These are phyloP conservation scores for Scopus umbretta DNA, from an alignment of 2,113 vertebrate species.

Conservation along the genomic window DNA sequence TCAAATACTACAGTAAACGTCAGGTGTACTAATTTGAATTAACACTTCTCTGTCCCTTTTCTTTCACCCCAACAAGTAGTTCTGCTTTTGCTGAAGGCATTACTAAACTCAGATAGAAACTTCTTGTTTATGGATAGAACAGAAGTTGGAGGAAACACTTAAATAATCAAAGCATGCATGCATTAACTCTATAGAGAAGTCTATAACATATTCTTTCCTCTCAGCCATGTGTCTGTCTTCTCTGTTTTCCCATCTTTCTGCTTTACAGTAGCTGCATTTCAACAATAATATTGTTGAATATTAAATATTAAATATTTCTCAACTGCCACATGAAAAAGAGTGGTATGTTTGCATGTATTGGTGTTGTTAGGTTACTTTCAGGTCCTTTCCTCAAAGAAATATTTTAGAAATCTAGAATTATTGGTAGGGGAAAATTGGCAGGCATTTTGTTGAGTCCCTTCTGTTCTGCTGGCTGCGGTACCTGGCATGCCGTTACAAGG, in stretches of 20 bases:
- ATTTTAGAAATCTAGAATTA: background rate
- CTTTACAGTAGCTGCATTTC: background rate
- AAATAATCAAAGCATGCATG: background rate
- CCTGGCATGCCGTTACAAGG: background rate
- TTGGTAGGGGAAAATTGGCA: background rate
- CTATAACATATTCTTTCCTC: background rate
- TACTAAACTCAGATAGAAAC: background rate
- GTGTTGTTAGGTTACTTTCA: background rate
- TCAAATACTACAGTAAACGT: background rate
- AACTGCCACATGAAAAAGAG: background rate
- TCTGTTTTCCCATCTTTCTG: background rate
- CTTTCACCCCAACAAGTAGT: background rate
- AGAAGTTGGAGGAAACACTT: background rate
- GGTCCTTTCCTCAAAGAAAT: background rate
- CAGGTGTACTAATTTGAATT: background rate
- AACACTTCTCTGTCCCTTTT: background rate
- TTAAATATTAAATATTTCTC: background rate
- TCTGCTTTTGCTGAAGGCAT: background rate
- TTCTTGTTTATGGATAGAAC: background rate
- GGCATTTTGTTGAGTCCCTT: background rate
- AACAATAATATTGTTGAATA: too few relatives aligned
- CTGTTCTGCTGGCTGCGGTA: background rate
- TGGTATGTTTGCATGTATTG: background rate
- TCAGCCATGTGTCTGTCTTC: background rate
- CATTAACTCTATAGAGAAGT: background rate